A percentile compares a stretch with the other conserved stretches of the same genome.
phyloP scores from a whole-genome alignment of 2,113 vertebrate genomes.

The Bubalus kerabau region DNA sequence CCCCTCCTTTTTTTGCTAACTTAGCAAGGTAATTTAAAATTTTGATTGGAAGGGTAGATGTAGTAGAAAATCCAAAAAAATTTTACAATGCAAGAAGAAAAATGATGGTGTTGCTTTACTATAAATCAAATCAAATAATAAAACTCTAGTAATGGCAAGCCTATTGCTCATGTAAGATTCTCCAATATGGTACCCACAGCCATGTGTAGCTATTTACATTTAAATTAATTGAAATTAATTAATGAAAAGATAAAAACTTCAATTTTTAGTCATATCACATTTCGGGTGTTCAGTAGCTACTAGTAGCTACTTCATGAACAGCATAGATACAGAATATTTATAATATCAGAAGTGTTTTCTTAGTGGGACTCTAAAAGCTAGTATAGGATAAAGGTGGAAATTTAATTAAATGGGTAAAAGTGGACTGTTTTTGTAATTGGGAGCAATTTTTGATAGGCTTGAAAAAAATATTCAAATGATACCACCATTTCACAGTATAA shows the following conservation, averaged over 20 bases:
- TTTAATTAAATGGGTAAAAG: not conserved
- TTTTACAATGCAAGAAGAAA: not conserved
- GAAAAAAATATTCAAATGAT: not conserved
- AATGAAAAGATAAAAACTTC: not conserved
- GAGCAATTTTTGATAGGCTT: not conserved
- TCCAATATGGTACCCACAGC: not conserved
- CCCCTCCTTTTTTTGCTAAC: not conserved
- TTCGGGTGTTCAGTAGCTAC: not conserved
- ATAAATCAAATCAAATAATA: not conserved
- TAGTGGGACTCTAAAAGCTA: not conserved
- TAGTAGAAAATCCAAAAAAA: not conserved
- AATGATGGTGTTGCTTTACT: not conserved
- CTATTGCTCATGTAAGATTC: not conserved
- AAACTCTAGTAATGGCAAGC: not conserved
- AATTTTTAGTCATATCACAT: not conserved
- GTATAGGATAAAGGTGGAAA: not conserved
- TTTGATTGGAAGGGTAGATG: not conserved
- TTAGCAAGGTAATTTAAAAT: not conserved
- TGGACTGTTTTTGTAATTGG: not conserved
- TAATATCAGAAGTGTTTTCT: not conserved
- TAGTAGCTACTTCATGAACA: not conserved
- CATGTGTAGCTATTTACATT: not conserved
- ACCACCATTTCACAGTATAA: not conserved
- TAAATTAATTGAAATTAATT: not conserved
- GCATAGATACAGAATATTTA: not conserved